These are phyloP conservation scores for Hepsetus odoe DNA, from an alignment of 2,113 vertebrate genomes.

Conservation along the genomic window DNA sequence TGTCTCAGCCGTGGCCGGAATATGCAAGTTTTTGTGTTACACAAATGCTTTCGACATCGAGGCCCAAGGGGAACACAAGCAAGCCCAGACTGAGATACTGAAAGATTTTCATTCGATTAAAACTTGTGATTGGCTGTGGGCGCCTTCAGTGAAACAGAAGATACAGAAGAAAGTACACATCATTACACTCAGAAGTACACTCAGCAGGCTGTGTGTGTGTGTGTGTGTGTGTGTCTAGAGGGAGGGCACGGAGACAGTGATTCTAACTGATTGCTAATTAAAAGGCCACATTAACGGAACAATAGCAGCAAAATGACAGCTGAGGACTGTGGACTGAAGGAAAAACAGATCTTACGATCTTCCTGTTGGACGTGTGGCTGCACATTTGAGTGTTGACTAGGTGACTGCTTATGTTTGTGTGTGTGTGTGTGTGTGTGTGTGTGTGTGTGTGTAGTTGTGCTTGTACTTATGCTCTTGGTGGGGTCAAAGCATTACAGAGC, in stretches of 20 bases:
- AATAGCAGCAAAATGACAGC: slow-evolving; percentile 38
- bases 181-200: no score
- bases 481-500: neutral
- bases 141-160: slow-evolving; percentile 10
- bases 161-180: slow-evolving; percentile 6
- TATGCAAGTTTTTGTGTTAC: neutral
- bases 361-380: slow-evolving; percentile 31
- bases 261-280: slow-evolving; percentile 41
- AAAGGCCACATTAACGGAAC: slow-evolving; percentile 41
- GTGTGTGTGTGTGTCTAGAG: slow-evolving; percentile 24
- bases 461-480: neutral
- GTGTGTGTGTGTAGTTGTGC: slow-evolving; percentile 41
- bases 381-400: neutral
- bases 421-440: slow-evolving; percentile 15
- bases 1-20: neutral
- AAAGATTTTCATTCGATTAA: slow-evolving; percentile 12
- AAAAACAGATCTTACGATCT: slow-evolving; percentile 48
- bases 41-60: slow-evolving; percentile 2
- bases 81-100: neutral
- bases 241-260: slow-evolving; percentile 21
- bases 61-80: neutral
- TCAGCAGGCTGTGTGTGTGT: slow-evolving; percentile 28
- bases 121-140: slow-evolving; percentile 1
- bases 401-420: slow-evolving; percentile 8
- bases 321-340: slow-evolving; percentile 22